A percentile compares a stretch with the other conserved stretches of the same genome.
Conservation (phyloP, 2,797 vertebrate genomes). For the Gila robusta region DNA sequence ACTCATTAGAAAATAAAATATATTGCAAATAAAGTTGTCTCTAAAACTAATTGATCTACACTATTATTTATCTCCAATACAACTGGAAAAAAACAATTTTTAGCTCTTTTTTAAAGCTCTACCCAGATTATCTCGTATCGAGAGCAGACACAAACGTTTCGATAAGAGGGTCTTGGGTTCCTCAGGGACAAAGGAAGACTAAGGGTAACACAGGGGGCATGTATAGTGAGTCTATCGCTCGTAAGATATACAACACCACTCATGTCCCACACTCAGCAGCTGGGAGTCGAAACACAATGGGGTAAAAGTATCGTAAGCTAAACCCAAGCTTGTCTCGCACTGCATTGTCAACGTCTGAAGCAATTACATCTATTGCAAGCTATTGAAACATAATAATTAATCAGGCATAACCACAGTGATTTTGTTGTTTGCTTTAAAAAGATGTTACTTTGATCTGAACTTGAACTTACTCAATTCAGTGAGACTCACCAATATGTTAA, state of each 20-base stretch:
- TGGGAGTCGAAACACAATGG: slow-evolving; percentile 48
- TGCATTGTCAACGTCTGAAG: not conserved
- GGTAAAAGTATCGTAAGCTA: slow-evolving; percentile 19
- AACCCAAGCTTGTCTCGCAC: slow-evolving; percentile 32
- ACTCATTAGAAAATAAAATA: not conserved
- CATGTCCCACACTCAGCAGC: slow-evolving; percentile 48
- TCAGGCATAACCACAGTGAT: not conserved
- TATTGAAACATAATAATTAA: not conserved
- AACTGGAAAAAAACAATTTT: not conserved
- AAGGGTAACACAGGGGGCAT: slow-evolving; percentile 40
- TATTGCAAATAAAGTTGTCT: not conserved
- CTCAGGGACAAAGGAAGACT: slow-evolving; percentile 43
- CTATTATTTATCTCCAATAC: not conserved
- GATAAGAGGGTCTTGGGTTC: slow-evolving; percentile 57
- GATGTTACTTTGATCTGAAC: not conserved
- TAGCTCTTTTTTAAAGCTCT: not conserved
- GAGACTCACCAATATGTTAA: not conserved
- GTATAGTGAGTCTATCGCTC: slow-evolving; percentile 55
- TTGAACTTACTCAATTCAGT: not conserved
- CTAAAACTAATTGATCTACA: not conserved
- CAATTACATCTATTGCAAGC: not conserved
- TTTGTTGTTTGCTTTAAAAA: not conserved
- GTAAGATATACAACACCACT: slow-evolving; percentile 52
- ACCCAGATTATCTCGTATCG: slow-evolving; percentile 32
- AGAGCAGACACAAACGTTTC: slow-evolving; percentile 50